A percentile compares a stretch with the other conserved stretches of the same genome.
Conservation (phyloP, 35 echinoderm and acorn worm genomes). For the Heliocidaris tuberculata region DNA sequence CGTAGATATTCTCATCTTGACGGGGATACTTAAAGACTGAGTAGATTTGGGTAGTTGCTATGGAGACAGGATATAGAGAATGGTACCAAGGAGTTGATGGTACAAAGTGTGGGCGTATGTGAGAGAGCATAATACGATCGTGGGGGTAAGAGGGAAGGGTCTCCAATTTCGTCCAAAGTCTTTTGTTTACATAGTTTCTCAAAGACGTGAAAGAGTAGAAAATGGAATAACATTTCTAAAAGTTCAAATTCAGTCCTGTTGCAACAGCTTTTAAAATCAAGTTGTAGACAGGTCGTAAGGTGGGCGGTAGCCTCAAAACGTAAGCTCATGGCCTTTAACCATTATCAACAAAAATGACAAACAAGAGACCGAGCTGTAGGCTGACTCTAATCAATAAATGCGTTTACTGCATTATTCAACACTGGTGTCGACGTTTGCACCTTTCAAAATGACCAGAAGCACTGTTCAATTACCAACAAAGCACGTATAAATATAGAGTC, state of each 20-base stretch:
- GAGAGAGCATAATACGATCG: too few species aligned
- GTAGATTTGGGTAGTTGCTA: not conserved
- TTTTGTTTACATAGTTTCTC: too few species aligned
- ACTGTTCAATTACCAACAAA: not conserved
- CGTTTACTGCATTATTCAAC: constrained; percentile 4
- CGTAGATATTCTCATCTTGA: too few species aligned
- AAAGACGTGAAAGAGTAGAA: too few species aligned
- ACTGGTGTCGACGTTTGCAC: not conserved
- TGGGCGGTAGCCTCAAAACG: not conserved
- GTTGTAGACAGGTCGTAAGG: not conserved
- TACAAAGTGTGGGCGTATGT: not conserved
- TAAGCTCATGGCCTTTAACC: not conserved
- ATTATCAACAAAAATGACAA: not conserved
- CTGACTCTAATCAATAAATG: not conserved
- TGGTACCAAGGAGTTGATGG: not conserved
- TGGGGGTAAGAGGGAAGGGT: too few species aligned
- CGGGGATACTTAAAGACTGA: too few species aligned
- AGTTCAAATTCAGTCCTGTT: too few species aligned
- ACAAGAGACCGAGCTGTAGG: not conserved
- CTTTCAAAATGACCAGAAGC: not conserved
- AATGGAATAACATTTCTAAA: too few species aligned
- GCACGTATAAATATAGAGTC: not conserved
- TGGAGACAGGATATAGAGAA: not conserved
- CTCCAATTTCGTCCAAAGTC: too few species aligned
- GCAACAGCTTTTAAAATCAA: not conserved